These are phyloP conservation scores for Trissolcus brochymenae DNA, from an alignment of 2,888 invertebrate genomes.

Conservation along the genomic window DNA sequence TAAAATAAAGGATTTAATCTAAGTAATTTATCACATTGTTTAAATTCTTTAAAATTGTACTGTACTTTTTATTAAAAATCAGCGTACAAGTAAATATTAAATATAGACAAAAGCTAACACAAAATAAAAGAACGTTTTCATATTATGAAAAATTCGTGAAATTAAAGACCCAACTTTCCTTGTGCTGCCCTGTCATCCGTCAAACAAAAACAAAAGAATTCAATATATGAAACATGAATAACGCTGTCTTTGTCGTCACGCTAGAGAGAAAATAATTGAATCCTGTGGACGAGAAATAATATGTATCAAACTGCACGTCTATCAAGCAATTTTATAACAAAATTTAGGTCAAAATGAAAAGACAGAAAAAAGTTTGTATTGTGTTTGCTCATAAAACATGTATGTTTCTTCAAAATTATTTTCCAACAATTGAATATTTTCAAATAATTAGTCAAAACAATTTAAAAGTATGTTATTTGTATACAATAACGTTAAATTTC, in stretches of 20 bases:
- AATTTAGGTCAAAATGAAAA: no score
- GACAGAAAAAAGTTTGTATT: no score
- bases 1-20: no score
- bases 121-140: constrained; percentile 14
- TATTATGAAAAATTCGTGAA: constrained; percentile 11
- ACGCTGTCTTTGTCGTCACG: constrained; percentile 7
- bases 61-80: constrained; percentile 8
- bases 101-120: constrained; percentile 4
- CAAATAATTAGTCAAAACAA: no score
- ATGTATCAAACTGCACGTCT: not conserved
- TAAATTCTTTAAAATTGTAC: not conserved
- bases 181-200: constrained; percentile 11
- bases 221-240: constrained; percentile 14
- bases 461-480: no score
- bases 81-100: constrained; percentile 7
- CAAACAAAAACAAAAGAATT: constrained; percentile 20
- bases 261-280: not conserved
- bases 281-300: constrained; percentile 1
- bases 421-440: no score
- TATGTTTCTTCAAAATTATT: no score
- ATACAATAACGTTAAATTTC: no score
- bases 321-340: not conserved
- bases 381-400: no score
- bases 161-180: constrained; percentile 25
- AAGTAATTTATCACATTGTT: no score